Conservation (phyloP, 1,140 invertebrate species). For the Lasaia peninsularis region DNA sequence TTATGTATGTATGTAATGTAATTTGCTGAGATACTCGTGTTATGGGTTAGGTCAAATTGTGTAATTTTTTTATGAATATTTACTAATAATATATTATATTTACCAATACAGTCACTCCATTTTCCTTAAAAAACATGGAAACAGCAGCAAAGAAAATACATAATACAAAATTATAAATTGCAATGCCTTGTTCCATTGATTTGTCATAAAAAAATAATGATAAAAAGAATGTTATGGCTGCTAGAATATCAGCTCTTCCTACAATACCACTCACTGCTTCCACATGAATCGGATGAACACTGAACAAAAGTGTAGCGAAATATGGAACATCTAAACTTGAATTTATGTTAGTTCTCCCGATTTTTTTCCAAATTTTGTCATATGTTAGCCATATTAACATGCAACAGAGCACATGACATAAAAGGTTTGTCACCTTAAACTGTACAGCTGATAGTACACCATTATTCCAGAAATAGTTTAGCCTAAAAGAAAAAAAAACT, state of each 20-base stretch:
- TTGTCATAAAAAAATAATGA: conserved; percentile 82
- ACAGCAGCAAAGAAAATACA: conserved; percentile 76
- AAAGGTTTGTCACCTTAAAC: conserved; percentile 86
- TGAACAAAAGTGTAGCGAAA: conserved; percentile 87
- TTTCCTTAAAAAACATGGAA: conserved; percentile 93
- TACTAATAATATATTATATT: conserved; percentile 52
- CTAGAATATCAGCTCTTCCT: conserved; percentile 94
- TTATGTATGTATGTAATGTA: no score
- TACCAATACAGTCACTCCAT: conserved; percentile 92
- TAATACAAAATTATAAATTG: conserved; percentile 44
- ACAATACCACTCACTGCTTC: conserved; percentile 96
- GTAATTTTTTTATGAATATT: no score
- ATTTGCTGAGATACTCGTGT: no score
- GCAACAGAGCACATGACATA: conserved; percentile 80
- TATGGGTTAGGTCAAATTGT: no score
- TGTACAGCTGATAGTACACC: conserved; percentile 79
- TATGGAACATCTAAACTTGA: conserved; percentile 66
- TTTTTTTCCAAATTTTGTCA: conserved; percentile 77
- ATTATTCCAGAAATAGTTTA: conserved; percentile 79
- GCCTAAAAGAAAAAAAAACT: conserved; percentile 72
- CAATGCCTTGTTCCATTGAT: conserved; percentile 31
- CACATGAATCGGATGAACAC: conserved; percentile 95
- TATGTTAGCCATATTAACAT: conserved; percentile 78
- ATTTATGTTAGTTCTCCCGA: conserved; percentile 10
- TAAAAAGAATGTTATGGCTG: conserved; percentile 86